These are phyloP conservation scores for Pipa parva DNA, from an alignment of 2,113 vertebrate genomes.

Conservation along the genomic window DNA sequence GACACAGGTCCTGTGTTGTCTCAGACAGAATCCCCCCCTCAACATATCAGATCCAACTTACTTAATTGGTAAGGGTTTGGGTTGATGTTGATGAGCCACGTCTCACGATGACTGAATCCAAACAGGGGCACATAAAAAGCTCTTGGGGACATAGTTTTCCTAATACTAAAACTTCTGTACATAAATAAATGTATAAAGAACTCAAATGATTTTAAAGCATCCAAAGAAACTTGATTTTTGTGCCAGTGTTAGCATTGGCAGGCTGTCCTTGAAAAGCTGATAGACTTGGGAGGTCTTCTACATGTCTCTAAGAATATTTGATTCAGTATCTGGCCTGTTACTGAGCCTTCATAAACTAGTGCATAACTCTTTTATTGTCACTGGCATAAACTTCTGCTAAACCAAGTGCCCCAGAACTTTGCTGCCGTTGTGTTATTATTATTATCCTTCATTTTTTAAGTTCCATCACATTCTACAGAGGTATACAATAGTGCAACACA, in stretches of 20 bases:
- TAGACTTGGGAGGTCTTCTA: neutral
- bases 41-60: neutral
- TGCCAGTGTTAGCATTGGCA: neutral
- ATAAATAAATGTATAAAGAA: conserved; percentile 2
- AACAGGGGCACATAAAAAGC: neutral
- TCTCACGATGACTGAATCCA: neutral
- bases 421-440: too few species aligned
- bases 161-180: neutral
- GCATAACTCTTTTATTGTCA: too few species aligned
- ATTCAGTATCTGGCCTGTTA: too few species aligned
- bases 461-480: too few species aligned
- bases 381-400: too few species aligned
- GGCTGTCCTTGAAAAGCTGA: neutral
- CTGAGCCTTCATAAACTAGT: too few species aligned
- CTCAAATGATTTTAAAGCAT: neutral
- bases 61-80: neutral
- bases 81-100: neutral
- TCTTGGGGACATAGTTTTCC: neutral
- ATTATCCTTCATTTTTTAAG: too few species aligned
- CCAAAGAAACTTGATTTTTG: neutral
- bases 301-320: neutral
- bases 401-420: too few species aligned
- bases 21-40: neutral
- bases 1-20: neutral
- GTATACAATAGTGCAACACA: too few species aligned